Evolutionary conservation across 2,113 vertebrate species (phyloP).

Genomic region (Chrysemys picta): DNA sequence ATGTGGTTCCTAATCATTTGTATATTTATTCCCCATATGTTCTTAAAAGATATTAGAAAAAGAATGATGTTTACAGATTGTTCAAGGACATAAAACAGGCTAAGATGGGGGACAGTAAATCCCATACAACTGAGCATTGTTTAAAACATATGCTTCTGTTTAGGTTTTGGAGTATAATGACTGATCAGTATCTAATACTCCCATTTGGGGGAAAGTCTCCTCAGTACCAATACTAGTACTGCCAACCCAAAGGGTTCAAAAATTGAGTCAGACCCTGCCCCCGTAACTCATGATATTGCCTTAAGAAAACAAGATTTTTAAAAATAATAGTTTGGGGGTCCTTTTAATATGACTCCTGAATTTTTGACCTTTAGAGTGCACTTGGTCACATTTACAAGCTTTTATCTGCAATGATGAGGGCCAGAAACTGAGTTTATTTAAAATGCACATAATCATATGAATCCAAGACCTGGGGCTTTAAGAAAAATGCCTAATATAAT

Average conservation of each 20-base stretch:
- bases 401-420: fast-evolving
- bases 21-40: background rate
- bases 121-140: conserved; percentile 43
- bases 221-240: background rate
- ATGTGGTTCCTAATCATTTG: background rate
- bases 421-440: background rate
- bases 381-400: background rate
- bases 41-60: conserved; percentile 14
- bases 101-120: conserved; percentile 26
- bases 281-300: too few relatives aligned
- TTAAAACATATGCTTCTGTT: conserved; percentile 36
- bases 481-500: background rate
- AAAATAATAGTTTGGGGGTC: too few relatives aligned
- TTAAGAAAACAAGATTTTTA: too few relatives aligned
- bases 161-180: conserved; percentile 38
- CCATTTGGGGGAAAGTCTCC: background rate
- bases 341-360: background rate
- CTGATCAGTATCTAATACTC: background rate
- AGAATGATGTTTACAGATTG: conserved; percentile 9
- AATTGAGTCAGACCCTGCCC: too few relatives aligned
- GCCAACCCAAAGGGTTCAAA: background rate
- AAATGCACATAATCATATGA: background rate
- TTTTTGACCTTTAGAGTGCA: background rate
- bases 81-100: background rate
- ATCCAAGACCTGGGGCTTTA: fast-evolving